phyloP scores from a whole-genome alignment of 92 coral and sea anemone species.

The Actinostola sp. region DNA sequence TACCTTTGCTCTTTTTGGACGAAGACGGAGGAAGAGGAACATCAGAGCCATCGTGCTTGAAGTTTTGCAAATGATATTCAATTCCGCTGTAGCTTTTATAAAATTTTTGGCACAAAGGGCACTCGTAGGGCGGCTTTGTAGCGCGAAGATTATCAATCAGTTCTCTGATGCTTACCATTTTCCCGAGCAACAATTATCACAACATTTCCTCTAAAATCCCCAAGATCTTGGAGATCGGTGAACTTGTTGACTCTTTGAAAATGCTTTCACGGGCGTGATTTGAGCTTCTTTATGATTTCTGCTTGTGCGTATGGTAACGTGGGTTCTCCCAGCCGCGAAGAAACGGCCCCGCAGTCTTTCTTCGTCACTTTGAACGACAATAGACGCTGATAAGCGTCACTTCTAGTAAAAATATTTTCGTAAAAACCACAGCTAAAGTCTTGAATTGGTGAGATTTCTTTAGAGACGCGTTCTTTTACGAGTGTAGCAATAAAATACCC shows the following conservation, averaged over 20 bases:
- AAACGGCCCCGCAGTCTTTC: slow-evolving; percentile 1
- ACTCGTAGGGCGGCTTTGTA: slow-evolving; percentile 95
- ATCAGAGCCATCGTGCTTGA: slow-evolving; percentile 95
- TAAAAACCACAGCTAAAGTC: neutral
- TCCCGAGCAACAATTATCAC: slow-evolving; percentile 45
- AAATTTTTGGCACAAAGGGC: slow-evolving; percentile 99
- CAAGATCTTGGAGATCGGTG: slow-evolving; percentile 36
- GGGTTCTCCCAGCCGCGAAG: slow-evolving; percentile 28
- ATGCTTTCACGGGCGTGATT: slow-evolving; percentile 40
- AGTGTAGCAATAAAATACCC: slow-evolving; percentile 34
- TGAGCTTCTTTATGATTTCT: slow-evolving; percentile 31
- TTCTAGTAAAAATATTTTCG: neutral
- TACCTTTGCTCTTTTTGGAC: slow-evolving; percentile 86
- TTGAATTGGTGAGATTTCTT: slow-evolving; percentile 4
- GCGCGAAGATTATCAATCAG: slow-evolving; percentile 94
- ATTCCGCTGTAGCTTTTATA: slow-evolving; percentile 99
- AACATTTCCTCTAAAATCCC: slow-evolving; percentile 44
- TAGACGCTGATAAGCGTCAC: neutral
- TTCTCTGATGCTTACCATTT: slow-evolving; percentile 94
- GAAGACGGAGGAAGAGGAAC: slow-evolving; percentile 73
- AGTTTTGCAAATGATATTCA: slow-evolving; percentile 96
- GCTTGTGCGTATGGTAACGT: slow-evolving; percentile 31
- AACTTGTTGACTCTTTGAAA: slow-evolving; percentile 14
- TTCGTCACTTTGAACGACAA: slow-evolving; percentile 10
- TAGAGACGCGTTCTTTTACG: neutral